Evolutionary conservation across 1,140 invertebrate species (phyloP), one percentile per base, ranked within the genome.

Genomic region (Cotesia vestalis): DNA sequence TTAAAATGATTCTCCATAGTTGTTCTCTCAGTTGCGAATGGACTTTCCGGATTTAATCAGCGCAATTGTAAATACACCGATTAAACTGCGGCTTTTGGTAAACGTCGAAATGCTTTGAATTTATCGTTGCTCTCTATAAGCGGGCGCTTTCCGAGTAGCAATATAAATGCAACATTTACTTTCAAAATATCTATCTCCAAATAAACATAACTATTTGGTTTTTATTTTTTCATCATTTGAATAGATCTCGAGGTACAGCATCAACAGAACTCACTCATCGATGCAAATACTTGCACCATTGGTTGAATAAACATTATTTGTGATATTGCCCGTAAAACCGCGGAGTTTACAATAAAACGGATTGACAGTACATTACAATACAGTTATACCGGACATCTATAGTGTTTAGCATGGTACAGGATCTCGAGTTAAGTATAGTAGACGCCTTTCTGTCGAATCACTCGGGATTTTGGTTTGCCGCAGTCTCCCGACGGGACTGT

Each of bases 31-130:
- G 67, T 61, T 34, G 71, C 60, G 67, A 72, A 72, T 67, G 38
- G 55, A 67, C 63, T 59, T 72, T 72, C 38, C 57, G 36, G 66
- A 64, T 72, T 67, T 67, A 67, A 72, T 72, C 71, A 72, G 64
- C 57, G 64, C 36, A 40, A 61, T 72, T 67, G 71, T 72, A 61
- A 72, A 67, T 62, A 62, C 38, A 72, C 38, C 57, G 64, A 67
- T 72, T 72, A 72, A 64, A 72, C 55, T 72, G 64, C 55, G 55
- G 64, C 35, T 72, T 67, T 67, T 61, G 64, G 71, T 57, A 60
- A 72, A 72, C 35, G 63, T 36, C 12, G 51, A 62, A 71, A 36
- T 64, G 61, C n/a, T 59, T 63, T 5, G 59, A 72, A 72, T 72
- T 72, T 67, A 72, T 67, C 17, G 57, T 17, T 14, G 14, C 5